A percentile compares a stretch with the other conserved stretches of the same genome.
phyloP scores from a whole-genome alignment of 2,888 invertebrate genomes.

The Sericinus montela region DNA sequence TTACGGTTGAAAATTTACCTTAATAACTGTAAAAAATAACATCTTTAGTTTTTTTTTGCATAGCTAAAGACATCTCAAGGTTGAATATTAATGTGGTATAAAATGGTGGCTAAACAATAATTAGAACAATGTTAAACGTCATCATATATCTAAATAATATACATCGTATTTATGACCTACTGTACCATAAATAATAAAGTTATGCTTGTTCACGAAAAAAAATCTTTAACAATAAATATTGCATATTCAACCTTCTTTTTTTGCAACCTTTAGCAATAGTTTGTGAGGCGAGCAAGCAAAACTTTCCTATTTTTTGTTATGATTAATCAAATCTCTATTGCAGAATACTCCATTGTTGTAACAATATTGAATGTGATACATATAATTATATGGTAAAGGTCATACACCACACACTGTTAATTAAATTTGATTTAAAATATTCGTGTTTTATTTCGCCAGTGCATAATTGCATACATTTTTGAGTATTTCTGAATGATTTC shows the following conservation, averaged over 20 bases:
- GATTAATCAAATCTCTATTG: slow-evolving; percentile 1
- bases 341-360: slow-evolving; percentile 13
- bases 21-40: too few relatives aligned
- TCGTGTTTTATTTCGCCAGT: slow-evolving; percentile 9
- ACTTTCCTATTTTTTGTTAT: slow-evolving; percentile 3
- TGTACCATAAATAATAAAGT: background rate
- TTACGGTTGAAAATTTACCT: too few relatives aligned
- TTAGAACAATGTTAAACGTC: too few relatives aligned
- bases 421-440: slow-evolving; percentile 13
- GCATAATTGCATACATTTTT: too few relatives aligned
- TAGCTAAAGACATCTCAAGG: too few relatives aligned
- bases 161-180: slow-evolving; percentile 6
- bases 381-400: slow-evolving; percentile 3
- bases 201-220: slow-evolving; percentile 1
- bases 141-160: background rate
- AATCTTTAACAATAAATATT: too few relatives aligned
- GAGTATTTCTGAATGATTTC: too few relatives aligned
- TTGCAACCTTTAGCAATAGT: background rate
- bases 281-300: background rate
- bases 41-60: too few relatives aligned
- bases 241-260: background rate
- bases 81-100: too few relatives aligned
- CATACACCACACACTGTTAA: slow-evolving; percentile 11
- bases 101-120: too few relatives aligned
- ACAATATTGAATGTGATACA: slow-evolving; percentile 21